Percentiles rank a stretch among this genome's conserved stretches.
These are phyloP conservation scores for Camptogramma bilineatum DNA, from an alignment of 2,888 invertebrate genomes.

Conservation along the genomic window DNA sequence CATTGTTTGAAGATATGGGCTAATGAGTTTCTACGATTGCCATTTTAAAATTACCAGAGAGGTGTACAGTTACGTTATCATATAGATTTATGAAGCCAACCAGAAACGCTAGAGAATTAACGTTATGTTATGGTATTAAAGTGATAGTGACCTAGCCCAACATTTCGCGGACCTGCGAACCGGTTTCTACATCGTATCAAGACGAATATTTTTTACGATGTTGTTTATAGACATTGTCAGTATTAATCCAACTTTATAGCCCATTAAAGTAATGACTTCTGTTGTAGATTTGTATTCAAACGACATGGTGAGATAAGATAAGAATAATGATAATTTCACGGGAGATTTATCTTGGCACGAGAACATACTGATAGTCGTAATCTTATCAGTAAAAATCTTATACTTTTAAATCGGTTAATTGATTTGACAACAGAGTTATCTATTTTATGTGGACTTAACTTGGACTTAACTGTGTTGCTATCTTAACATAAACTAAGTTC, in stretches of 20 bases:
- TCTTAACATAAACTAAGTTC: not conserved
- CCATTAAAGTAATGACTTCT: constrained; percentile 17
- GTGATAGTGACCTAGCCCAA: constrained; percentile 14
- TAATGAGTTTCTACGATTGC: not conserved
- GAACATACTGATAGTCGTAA: constrained; percentile 7
- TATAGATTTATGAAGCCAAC: too few relatives aligned
- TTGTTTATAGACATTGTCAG: constrained; percentile 9
- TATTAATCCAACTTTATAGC: constrained; percentile 13
- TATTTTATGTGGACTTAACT: not conserved
- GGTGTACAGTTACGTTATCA: too few relatives aligned
- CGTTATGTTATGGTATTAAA: not conserved
- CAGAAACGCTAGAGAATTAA: not conserved
- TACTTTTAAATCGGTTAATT: not conserved
- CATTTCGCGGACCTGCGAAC: not conserved
- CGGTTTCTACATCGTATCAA: constrained; percentile 1
- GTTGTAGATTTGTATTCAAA: constrained; percentile 13
- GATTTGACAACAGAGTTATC: not conserved
- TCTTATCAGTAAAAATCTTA: not conserved
- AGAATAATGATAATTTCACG: constrained; percentile 21
- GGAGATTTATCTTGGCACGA: constrained; percentile 25
- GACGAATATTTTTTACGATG: not conserved
- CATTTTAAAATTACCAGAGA: not conserved
- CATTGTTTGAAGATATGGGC: not conserved
- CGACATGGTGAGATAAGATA: constrained; percentile 17
- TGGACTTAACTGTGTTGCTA: not conserved